These are phyloP conservation scores for Condylura cristata DNA, from an alignment of 2,113 vertebrate species.

Conservation along the genomic window DNA sequence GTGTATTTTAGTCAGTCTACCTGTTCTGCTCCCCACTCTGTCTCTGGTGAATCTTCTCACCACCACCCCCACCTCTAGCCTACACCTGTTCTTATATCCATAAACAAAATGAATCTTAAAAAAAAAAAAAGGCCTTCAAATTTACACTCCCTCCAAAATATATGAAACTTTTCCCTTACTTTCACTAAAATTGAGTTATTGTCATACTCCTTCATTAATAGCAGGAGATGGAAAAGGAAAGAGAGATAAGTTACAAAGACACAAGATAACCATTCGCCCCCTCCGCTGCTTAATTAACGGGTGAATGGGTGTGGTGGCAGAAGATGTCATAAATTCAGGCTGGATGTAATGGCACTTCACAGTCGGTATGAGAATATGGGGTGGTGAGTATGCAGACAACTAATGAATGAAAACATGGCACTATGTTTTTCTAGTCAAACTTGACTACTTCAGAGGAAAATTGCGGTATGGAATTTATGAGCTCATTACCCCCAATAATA, in stretches of 20 bases:
- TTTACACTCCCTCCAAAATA: neutral
- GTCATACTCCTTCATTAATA: neutral
- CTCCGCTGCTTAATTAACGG: neutral
- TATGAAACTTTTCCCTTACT: neutral
- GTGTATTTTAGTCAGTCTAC: no score
- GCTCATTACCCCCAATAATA: constrained; percentile 35
- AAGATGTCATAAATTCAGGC: neutral
- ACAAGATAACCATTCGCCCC: neutral
- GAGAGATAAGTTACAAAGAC: neutral
- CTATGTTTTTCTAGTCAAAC: constrained; percentile 41
- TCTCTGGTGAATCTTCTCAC: no score
- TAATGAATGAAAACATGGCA: constrained; percentile 56
- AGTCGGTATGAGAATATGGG: neutral
- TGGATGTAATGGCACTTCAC: neutral
- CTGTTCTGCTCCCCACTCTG: no score
- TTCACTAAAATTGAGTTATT: neutral
- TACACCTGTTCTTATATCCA: no score
- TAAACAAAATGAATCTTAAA: no score
- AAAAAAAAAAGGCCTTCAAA: neutral
- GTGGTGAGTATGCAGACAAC: neutral
- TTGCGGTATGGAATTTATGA: neutral
- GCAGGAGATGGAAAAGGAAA: neutral
- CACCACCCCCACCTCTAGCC: no score
- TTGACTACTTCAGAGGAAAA: constrained; percentile 50
- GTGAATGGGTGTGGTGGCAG: neutral